Conservation (phyloP, 2,113 vertebrate species). For the Heterochromis multidens region DNA sequence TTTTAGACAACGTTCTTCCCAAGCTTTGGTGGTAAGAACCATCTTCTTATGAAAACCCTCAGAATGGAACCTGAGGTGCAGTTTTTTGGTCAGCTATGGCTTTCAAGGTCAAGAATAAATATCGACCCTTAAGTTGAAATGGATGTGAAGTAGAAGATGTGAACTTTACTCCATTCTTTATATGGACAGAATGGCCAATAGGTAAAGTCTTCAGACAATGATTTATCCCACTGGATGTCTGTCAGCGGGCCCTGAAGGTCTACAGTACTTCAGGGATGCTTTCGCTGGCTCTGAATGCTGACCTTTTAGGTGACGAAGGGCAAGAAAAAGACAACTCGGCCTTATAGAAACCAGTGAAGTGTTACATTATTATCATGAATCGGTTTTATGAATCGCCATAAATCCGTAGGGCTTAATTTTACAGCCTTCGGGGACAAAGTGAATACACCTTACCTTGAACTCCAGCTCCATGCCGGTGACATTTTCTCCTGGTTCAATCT, state of each 20-base stretch:
- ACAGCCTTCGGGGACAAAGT: not conserved
- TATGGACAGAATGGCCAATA: not conserved
- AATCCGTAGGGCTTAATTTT: not conserved
- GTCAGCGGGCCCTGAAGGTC: not conserved
- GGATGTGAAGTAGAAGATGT: not conserved
- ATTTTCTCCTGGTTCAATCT: constrained; percentile 93
- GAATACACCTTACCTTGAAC: constrained; percentile 85
- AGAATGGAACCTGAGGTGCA: not conserved
- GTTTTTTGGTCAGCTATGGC: not conserved
- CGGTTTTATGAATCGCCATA: not conserved
- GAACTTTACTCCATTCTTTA: not conserved
- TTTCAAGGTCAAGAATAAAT: not conserved
- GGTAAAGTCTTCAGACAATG: not conserved
- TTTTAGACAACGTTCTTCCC: not conserved
- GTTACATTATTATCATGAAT: constrained; percentile 6
- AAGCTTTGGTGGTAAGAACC: not conserved
- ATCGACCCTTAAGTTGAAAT: not conserved
- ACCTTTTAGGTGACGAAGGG: not conserved
- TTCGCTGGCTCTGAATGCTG: not conserved
- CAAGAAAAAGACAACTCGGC: not conserved
- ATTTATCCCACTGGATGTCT: not conserved
- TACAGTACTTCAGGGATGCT: not conserved
- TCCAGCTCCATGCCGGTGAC: constrained; percentile 97
- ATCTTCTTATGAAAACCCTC: not conserved
- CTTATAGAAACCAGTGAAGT: not conserved